Conservation (phyloP, 2,888 invertebrate species). For the Allygus modestus region DNA sequence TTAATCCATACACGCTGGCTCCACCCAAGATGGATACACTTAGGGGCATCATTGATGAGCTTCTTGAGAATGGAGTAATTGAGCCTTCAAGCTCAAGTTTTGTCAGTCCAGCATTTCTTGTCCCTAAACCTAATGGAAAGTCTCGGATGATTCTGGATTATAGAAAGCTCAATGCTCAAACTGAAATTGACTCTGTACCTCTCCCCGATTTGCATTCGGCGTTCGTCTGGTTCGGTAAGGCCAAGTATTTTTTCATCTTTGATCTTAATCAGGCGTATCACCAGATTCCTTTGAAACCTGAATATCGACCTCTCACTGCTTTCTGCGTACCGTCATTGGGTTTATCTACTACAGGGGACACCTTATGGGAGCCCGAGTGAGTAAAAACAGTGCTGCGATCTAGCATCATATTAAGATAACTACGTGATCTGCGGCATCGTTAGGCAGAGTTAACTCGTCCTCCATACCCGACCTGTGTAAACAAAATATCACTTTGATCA, state of each 20-base stretch:
- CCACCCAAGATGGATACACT: constrained; percentile 39
- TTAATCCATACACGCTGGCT: constrained; percentile 37
- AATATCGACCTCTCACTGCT: no score
- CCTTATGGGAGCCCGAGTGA: no score
- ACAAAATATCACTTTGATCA: no score
- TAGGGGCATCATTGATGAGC: constrained; percentile 11
- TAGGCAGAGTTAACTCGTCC: no score
- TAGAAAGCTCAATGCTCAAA: background rate
- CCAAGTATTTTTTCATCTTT: background rate
- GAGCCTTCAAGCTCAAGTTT: constrained; percentile 63
- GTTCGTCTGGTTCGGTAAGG: constrained; percentile 3
- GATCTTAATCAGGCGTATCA: no score
- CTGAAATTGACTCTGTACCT: background rate
- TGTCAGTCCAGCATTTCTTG: constrained; percentile 66
- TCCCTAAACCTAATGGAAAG: constrained; percentile 33
- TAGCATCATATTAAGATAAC: no score
- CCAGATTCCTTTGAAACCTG: no score
- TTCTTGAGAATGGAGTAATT: constrained; percentile 27
- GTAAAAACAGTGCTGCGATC: no score
- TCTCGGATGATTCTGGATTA: background rate
- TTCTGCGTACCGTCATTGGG: no score
- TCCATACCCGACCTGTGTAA: no score
- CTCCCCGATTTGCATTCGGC: constrained; percentile 6
- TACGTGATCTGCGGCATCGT: no score
- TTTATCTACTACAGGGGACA: no score